phyloP scores from a whole-genome alignment of 2,888 invertebrate genomes.

The Campaea margaritaria region DNA sequence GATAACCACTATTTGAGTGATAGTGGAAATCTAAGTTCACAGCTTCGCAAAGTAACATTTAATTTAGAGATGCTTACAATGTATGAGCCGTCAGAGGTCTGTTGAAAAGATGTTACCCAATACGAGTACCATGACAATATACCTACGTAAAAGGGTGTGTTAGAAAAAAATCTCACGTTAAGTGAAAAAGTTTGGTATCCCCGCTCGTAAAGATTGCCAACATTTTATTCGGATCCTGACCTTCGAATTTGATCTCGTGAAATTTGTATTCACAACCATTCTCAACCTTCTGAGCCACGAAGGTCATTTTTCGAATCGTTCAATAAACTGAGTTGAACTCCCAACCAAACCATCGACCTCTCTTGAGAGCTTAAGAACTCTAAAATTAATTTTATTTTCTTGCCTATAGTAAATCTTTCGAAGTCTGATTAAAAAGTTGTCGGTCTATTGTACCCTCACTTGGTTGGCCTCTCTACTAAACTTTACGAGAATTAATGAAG shows the following conservation, averaged over 20 bases:
- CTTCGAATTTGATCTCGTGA: constrained; percentile 6
- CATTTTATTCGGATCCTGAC: background rate
- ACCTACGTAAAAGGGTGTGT: background rate
- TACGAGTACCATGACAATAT: background rate
- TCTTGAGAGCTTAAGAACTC: constrained; percentile 6
- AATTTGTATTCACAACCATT: constrained; percentile 6
- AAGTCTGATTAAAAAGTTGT: background rate
- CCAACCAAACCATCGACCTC: constrained; percentile 10
- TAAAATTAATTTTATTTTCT: constrained; percentile 10
- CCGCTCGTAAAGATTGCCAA: background rate
- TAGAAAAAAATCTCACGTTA: constrained; percentile 5
- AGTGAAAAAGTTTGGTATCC: constrained; percentile 5
- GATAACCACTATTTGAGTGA: too few species aligned
- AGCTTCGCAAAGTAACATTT: background rate
- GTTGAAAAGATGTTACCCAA: constrained; percentile 1
- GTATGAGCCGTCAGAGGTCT: background rate
- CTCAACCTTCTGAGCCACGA: constrained; percentile 4
- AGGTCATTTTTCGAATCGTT: constrained; percentile 16
- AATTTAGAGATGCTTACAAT: background rate
- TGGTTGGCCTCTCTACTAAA: too few species aligned
- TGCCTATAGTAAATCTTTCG: background rate
- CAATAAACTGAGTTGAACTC: constrained; percentile 16
- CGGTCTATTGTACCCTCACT: too few species aligned
- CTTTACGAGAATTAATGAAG: too few species aligned
- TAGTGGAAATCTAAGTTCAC: too few species aligned